These are phyloP conservation scores for Megalops cyprinoides DNA, from an alignment of 2,797 vertebrate species.

Conservation along the genomic window DNA sequence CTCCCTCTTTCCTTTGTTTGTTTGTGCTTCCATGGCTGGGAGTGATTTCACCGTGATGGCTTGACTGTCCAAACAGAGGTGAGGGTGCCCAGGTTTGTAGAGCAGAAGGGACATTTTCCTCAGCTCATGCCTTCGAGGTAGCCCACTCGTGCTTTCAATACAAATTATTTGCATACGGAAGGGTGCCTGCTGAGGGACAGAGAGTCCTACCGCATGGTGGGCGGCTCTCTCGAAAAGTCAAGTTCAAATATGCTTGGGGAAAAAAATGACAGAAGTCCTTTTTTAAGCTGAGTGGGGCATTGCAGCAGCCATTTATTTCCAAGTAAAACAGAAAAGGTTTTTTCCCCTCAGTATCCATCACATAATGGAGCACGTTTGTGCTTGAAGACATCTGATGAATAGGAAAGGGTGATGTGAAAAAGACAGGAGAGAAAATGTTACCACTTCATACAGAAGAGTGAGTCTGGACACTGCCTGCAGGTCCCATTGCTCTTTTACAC, in stretches of 20 bases:
- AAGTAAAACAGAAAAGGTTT: slow-evolving; percentile 9
- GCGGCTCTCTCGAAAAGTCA: not conserved
- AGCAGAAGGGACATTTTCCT: slow-evolving; percentile 50
- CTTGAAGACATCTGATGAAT: slow-evolving; percentile 18
- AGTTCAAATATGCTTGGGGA: slow-evolving; percentile 1
- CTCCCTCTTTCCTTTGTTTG: slow-evolving; percentile 71
- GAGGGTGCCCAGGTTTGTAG: slow-evolving; percentile 49
- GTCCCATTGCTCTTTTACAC: not conserved
- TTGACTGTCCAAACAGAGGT: slow-evolving; percentile 52
- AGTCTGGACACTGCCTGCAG: not conserved
- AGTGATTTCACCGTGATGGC: slow-evolving; percentile 59
- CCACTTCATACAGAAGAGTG: not conserved
- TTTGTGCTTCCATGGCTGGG: slow-evolving; percentile 54
- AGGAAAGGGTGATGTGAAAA: slow-evolving; percentile 16
- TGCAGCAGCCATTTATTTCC: slow-evolving; percentile 26
- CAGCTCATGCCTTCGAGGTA: slow-evolving; percentile 23
- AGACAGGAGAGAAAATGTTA: slow-evolving; percentile 6
- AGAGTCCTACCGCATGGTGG: not conserved
- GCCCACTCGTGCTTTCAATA: not conserved
- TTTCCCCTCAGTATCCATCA: slow-evolving; percentile 23
- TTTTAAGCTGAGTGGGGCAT: not conserved
- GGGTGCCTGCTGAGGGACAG: slow-evolving; percentile 1
- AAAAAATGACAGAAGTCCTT: not conserved
- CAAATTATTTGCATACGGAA: slow-evolving; percentile 33
- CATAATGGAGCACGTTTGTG: slow-evolving; percentile 9